These are phyloP conservation scores for Myripristis murdjan DNA, from an alignment of 2,797 vertebrate genomes.

Conservation along the genomic window DNA sequence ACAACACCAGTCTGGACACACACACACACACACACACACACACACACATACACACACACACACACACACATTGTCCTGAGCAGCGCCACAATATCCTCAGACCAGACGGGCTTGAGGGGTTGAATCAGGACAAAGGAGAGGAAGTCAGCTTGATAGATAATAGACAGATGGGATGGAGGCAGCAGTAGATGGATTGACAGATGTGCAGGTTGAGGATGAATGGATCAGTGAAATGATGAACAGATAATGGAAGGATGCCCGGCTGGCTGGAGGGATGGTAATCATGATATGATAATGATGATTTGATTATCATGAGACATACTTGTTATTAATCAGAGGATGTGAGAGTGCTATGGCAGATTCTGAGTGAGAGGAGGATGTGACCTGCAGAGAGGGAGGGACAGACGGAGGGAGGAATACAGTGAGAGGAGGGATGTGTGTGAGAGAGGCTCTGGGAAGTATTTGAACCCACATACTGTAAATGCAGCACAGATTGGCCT, in stretches of 20 bases:
- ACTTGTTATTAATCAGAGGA: background rate
- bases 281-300: background rate
- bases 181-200: conserved; percentile 21
- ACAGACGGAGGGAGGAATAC: conserved; percentile 17
- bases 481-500: conserved; percentile 69
- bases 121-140: conserved; percentile 49
- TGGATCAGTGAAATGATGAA: conserved; percentile 34
- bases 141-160: conserved; percentile 36
- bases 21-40: conserved; percentile 27
- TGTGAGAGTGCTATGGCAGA: background rate
- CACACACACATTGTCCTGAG: background rate
- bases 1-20: conserved; percentile 36
- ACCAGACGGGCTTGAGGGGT: conserved; percentile 48
- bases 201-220: conserved; percentile 33
- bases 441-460: conserved; percentile 23
- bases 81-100: conserved; percentile 40
- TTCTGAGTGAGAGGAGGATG: conserved; percentile 15
- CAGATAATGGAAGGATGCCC: conserved; percentile 33
- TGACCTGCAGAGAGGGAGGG: too few relatives aligned
- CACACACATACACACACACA: conserved; percentile 11
- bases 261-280: conserved; percentile 1
- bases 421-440: conserved; percentile 9
- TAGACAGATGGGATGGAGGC: conserved; percentile 46
- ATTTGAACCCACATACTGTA: conserved; percentile 59
- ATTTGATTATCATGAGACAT: conserved; percentile 27